Evolutionary conservation across 2,113 vertebrate genomes (phyloP).

Genomic region (Myotis brandtii): DNA sequence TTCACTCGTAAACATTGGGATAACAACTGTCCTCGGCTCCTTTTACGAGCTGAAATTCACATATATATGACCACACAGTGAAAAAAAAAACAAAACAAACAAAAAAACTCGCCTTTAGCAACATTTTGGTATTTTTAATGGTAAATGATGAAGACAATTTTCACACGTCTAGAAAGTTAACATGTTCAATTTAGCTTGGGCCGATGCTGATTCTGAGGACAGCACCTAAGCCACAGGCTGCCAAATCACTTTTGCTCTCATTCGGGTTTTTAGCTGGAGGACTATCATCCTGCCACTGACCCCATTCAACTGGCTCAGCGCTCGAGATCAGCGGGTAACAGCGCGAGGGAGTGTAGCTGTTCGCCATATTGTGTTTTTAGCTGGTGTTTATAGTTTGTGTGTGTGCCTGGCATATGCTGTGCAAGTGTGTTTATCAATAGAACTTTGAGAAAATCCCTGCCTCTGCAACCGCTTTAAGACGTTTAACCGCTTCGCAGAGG

Average conservation of each 20-base stretch:
- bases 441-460: constrained; percentile 77
- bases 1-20: background rate
- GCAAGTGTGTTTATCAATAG: constrained; percentile 82
- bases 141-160: background rate
- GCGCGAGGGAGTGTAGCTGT: constrained; percentile 59
- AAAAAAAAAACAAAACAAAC: no score
- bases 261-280: constrained; percentile 42
- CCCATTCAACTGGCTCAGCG: constrained; percentile 36
- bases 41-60: constrained; percentile 3
- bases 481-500: background rate
- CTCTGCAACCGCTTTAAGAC: constrained; percentile 67
- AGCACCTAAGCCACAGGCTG: constrained; percentile 1
- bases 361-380: constrained; percentile 83
- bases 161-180: background rate
- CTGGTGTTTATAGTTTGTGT: constrained; percentile 75
- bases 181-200: background rate
- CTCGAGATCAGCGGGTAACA: constrained; percentile 62
- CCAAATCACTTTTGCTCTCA: constrained; percentile 47
- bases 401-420: constrained; percentile 78
- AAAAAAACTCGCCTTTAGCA: background rate
- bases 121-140: background rate
- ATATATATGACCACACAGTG: background rate
- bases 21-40: background rate
- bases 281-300: constrained; percentile 49
- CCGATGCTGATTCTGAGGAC: background rate